A percentile compares a stretch with the other conserved stretches of the same genome.
phyloP scores from a whole-genome alignment of 2,797 vertebrate species.

The Liasis olivaceus region DNA sequence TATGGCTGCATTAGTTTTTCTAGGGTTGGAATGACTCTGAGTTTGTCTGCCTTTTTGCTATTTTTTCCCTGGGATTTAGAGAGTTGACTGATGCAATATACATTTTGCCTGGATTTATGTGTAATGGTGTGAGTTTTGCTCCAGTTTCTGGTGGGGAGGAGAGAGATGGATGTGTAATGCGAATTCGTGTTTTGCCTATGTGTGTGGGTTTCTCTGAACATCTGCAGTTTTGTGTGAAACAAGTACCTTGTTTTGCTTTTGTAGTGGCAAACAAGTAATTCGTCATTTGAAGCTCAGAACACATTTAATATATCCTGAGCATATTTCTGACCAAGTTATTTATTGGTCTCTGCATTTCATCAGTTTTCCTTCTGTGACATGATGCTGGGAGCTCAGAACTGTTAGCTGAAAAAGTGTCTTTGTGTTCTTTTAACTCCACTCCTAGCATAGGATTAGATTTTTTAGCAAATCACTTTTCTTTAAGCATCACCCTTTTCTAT shows the following conservation, averaged over 20 bases:
- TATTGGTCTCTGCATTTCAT: not conserved
- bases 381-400: not conserved
- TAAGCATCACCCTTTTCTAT: not conserved
- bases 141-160: not conserved
- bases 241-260: not conserved
- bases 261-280: not conserved
- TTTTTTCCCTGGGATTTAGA: not conserved
- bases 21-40: not conserved
- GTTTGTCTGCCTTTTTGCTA: not conserved
- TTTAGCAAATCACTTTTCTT: not conserved
- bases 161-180: not conserved
- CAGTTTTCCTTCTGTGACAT: not conserved
- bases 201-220: not conserved
- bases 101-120: not conserved
- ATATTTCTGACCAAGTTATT: not conserved
- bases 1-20: not conserved
- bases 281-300: not conserved
- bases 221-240: not conserved
- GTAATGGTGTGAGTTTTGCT: not conserved
- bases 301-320: not conserved
- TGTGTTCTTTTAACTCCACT: not conserved
- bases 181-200: not conserved
- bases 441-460: not conserved
- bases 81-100: not conserved
- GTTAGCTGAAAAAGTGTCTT: not conserved